phyloP scores from a whole-genome alignment of 2,888 invertebrate genomes.

The Mythimna ferrago region DNA sequence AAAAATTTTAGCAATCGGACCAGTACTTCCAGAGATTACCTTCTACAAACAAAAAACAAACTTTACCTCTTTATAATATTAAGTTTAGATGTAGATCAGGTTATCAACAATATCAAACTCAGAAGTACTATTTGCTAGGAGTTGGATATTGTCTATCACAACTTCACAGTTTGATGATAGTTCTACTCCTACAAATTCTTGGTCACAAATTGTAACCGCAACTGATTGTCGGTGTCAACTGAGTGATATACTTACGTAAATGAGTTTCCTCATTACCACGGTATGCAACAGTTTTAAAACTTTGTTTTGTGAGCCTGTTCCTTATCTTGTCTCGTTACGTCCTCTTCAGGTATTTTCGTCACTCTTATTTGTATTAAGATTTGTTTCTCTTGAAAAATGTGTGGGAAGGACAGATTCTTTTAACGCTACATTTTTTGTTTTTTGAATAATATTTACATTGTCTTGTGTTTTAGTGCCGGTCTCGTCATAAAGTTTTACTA shows the following conservation, averaged over 20 bases:
- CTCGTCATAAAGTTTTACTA: background rate
- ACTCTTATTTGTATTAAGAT: constrained; percentile 47
- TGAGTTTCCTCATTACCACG: constrained; percentile 70
- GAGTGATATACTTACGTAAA: constrained; percentile 55
- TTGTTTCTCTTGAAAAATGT: constrained; percentile 21
- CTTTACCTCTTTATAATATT: too few relatives aligned
- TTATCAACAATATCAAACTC: background rate
- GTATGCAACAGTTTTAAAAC: constrained; percentile 19
- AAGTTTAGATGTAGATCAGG: too few relatives aligned
- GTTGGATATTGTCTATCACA: background rate
- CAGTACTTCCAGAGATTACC: too few relatives aligned
- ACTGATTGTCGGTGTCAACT: constrained; percentile 19
- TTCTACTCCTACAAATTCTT: background rate
- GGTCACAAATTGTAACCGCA: constrained; percentile 18
- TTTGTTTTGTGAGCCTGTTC: constrained; percentile 12
- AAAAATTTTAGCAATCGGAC: too few relatives aligned
- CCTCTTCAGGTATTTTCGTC: constrained; percentile 33
- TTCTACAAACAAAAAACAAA: too few relatives aligned
- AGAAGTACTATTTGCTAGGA: background rate
- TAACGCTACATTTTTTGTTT: background rate
- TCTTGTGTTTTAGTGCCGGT: constrained; percentile 1
- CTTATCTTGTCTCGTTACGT: constrained; percentile 31
- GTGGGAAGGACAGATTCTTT: constrained; percentile 23
- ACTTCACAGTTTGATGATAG: background rate
- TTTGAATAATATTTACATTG: constrained; percentile 20